These are phyloP conservation scores for Elachura formosa DNA, from an alignment of 2,113 vertebrate species.

Conservation along the genomic window DNA sequence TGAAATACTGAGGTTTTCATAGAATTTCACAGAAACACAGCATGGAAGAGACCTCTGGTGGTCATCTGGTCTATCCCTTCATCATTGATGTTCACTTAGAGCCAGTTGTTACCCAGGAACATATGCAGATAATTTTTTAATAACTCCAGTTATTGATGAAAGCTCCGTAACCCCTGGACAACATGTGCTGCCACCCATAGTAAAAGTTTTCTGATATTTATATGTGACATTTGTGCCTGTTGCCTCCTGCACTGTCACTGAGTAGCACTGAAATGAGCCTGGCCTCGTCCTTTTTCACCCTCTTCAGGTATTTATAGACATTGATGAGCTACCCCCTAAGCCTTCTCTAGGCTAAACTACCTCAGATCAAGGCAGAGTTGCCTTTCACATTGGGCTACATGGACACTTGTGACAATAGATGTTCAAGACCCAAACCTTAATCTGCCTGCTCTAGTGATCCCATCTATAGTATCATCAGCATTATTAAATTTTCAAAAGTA, in stretches of 20 bases:
- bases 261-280: not conserved
- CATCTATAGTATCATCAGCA: not conserved
- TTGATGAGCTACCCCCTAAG: not conserved
- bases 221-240: not conserved
- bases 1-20: not conserved
- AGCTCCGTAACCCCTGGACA: not conserved
- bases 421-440: not conserved
- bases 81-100: not conserved
- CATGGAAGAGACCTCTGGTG: not conserved
- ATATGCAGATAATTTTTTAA: not conserved
- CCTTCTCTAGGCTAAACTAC: not conserved
- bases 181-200: not conserved
- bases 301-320: not conserved
- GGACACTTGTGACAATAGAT: not conserved
- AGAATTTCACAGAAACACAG: not conserved
- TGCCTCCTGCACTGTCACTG: not conserved
- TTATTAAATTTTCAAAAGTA: not conserved
- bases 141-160: not conserved
- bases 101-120: not conserved
- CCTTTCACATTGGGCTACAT: not conserved
- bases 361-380: not conserved
- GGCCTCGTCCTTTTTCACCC: not conserved
- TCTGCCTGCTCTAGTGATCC: not conserved
- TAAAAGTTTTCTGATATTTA: not conserved
- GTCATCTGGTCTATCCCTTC: not conserved